Percentiles rank a stretch among this genome's conserved stretches.
These are phyloP conservation scores for Nanorana parkeri DNA, from an alignment of 2,113 vertebrate species.

Conservation along the genomic window DNA sequence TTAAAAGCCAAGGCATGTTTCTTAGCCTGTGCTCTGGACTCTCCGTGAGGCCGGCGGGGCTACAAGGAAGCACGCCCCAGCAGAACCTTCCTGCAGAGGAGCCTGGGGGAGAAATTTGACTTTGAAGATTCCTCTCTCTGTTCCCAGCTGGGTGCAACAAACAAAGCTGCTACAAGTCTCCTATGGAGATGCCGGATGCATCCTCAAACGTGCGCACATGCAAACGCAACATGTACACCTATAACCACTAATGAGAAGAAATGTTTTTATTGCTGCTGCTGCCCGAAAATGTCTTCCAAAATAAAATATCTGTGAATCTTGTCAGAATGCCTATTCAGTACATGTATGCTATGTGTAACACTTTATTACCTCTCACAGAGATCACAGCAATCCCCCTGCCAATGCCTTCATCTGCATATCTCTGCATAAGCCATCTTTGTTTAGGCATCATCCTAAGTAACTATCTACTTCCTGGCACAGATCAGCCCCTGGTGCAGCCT, in stretches of 20 bases:
- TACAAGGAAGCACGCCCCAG: constrained; percentile 19
- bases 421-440: too few species aligned
- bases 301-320: not conserved
- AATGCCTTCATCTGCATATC: too few species aligned
- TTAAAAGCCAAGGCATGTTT: constrained; percentile 63
- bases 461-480: too few species aligned
- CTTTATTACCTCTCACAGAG: not conserved
- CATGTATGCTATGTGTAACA: too few species aligned
- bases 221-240: too few species aligned
- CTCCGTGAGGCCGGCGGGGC: constrained; percentile 59
- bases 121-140: constrained; percentile 29
- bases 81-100: constrained; percentile 20
- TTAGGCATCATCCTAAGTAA: too few species aligned
- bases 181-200: not conserved
- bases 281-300: not conserved
- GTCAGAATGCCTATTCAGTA: too few species aligned
- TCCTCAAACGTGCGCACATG: constrained; percentile 1
- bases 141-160: constrained; percentile 23
- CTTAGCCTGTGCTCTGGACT: not conserved
- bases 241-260: not conserved
- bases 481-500: too few species aligned
- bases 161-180: constrained; percentile 16
- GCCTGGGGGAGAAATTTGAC: constrained; percentile 21
- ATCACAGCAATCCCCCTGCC: too few species aligned
- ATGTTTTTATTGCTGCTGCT: not conserved